phyloP scores from a whole-genome alignment of 2,113 vertebrate genomes.

The Cranoglanis bouderius region DNA sequence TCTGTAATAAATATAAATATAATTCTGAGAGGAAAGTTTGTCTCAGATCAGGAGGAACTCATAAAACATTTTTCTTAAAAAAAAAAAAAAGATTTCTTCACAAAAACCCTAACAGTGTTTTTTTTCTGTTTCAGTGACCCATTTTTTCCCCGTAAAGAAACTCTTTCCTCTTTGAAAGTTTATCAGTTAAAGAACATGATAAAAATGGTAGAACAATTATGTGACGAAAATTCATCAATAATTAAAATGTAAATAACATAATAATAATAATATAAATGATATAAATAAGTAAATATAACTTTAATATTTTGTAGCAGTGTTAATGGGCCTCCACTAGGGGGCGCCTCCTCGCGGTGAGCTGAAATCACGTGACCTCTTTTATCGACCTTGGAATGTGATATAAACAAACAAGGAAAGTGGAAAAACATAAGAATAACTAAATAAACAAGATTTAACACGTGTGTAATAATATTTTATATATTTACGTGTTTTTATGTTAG shows the following conservation, averaged over 20 bases:
- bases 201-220: neutral
- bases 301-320: neutral
- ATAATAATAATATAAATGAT: no score
- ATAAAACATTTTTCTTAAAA: no score
- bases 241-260: neutral
- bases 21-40: neutral
- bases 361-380: neutral
- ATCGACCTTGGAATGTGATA: no score
- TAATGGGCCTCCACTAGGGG: neutral
- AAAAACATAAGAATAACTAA: neutral
- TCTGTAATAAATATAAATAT: neutral
- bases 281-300: neutral
- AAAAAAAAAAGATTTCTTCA: no score
- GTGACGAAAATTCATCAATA: neutral
- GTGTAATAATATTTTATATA: neutral
- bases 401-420: no score
- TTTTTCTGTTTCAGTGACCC: no score
- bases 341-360: neutral
- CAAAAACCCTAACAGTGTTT: no score
- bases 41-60: neutral
- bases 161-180: neutral
- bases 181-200: neutral
- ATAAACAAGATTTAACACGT: neutral
- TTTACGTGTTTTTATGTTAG: no score
- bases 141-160: no score